These are phyloP conservation scores for Rhamnusium bicolor DNA, from an alignment of 2,888 invertebrate species.

Conservation along the genomic window DNA sequence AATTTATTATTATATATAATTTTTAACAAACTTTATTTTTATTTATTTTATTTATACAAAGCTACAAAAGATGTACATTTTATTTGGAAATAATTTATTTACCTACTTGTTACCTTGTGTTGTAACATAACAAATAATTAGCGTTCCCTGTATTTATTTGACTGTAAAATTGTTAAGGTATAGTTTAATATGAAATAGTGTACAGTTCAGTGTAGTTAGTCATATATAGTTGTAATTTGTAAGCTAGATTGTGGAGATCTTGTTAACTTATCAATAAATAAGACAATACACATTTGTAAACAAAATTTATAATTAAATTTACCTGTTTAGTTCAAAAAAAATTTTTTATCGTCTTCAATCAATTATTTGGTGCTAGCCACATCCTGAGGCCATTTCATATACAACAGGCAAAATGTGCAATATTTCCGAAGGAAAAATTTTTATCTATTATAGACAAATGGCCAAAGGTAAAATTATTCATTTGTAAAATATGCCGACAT, in stretches of 20 bases:
- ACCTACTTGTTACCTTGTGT: constrained; percentile 14
- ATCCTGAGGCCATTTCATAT: too few relatives aligned
- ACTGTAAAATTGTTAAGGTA: constrained; percentile 10
- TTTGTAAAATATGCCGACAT: too few relatives aligned
- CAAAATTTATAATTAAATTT: constrained; percentile 24
- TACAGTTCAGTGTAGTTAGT: constrained; percentile 25
- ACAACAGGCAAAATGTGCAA: too few relatives aligned
- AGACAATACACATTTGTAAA: constrained; percentile 53
- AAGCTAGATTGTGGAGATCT: constrained; percentile 13
- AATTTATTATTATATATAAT: constrained; percentile 11
- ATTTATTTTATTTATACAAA: constrained; percentile 45
- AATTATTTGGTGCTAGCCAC: too few relatives aligned
- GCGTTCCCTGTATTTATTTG: constrained; percentile 25
- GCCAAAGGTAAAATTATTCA: too few relatives aligned
- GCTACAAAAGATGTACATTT: constrained; percentile 47
- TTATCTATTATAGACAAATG: too few relatives aligned
- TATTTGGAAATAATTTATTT: constrained; percentile 45
- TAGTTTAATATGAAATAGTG: constrained; percentile 19
- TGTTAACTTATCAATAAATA: constrained; percentile 43
- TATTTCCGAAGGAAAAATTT: too few relatives aligned
- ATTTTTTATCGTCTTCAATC: not conserved
- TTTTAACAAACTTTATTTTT: constrained; percentile 9
- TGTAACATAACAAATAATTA: constrained; percentile 9
- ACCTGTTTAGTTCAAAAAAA: constrained; percentile 25
- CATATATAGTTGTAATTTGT: constrained; percentile 18